A percentile compares a stretch with the other conserved stretches of the same genome.
These are phyloP conservation scores for Todiramphus saurophagus DNA, from an alignment of 2,113 vertebrate species.

Conservation along the genomic window DNA sequence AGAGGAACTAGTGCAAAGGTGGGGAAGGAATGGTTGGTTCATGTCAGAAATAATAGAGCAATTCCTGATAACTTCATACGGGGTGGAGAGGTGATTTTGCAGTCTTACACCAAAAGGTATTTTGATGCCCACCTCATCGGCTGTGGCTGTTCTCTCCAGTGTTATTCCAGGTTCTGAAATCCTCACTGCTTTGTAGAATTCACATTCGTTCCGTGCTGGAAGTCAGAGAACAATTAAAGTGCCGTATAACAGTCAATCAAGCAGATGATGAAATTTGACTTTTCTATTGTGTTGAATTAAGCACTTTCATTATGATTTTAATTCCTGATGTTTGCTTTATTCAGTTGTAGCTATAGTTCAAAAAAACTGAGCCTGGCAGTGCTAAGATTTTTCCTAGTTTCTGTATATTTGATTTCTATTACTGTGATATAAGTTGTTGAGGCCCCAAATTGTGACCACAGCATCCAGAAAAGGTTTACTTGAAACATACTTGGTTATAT, in stretches of 20 bases:
- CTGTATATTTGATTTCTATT: neutral
- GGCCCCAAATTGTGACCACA: neutral
- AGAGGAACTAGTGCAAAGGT: constrained; percentile 29
- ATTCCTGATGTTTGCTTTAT: constrained; percentile 5
- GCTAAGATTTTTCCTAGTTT: neutral
- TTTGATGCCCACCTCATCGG: neutral
- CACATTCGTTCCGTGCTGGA: neutral
- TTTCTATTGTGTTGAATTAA: constrained; percentile 27
- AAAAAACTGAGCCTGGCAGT: neutral
- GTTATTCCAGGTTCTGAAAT: constrained; percentile 13
- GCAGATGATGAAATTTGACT: constrained; percentile 47
- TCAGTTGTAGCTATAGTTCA: neutral
- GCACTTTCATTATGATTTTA: neutral
- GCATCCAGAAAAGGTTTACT: neutral
- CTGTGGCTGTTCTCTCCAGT: neutral
- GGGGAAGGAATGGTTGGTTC: constrained; percentile 17
- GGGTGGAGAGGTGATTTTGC: neutral
- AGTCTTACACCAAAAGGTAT: neutral
- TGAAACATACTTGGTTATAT: neutral
- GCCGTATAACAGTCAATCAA: constrained; percentile 15
- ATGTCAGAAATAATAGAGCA: constrained; percentile 64
- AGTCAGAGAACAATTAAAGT: neutral
- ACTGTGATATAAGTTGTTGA: neutral
- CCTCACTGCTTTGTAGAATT: neutral
- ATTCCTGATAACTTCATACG: constrained; percentile 44